A percentile compares a stretch with the other conserved stretches of the same genome.
Conservation (phyloP, 2,888 invertebrate species). For the Eristalis tenax region DNA sequence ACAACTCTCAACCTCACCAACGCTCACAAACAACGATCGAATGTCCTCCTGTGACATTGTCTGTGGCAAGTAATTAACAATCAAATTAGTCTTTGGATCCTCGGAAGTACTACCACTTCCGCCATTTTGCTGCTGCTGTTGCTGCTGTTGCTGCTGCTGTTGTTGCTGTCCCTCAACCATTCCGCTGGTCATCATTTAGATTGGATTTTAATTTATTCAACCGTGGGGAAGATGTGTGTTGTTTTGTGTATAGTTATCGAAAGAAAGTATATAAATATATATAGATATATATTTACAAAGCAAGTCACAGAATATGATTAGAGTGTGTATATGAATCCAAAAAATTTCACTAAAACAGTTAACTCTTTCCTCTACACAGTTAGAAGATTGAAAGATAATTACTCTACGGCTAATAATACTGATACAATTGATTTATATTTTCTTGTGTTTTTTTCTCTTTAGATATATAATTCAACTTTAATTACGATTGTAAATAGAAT, state of each 20-base stretch:
- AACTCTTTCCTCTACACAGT: constrained; percentile 15
- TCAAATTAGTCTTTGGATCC: constrained; percentile 97
- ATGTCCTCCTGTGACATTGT: constrained; percentile 97
- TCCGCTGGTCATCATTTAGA: constrained; percentile 75
- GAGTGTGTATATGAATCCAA: background rate
- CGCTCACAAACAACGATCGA: constrained; percentile 94
- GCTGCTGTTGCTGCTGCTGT: constrained; percentile 76
- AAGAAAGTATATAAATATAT: constrained; percentile 22
- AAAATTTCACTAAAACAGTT: constrained; percentile 39
- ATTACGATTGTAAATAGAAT: constrained; percentile 59
- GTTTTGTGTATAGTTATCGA: constrained; percentile 22
- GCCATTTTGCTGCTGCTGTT: constrained; percentile 76
- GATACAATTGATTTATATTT: constrained; percentile 54
- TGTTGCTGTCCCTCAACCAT: constrained; percentile 90
- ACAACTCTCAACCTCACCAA: constrained; percentile 98
- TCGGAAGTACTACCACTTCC: constrained; percentile 75
- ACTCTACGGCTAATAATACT: constrained; percentile 70
- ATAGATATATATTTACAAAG: constrained; percentile 35
- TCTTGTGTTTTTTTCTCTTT: background rate
- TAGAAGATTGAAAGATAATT: constrained; percentile 33
- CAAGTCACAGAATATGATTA: constrained; percentile 33
- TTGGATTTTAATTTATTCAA: constrained; percentile 53
- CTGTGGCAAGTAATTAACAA: constrained; percentile 97
- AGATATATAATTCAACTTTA: constrained; percentile 18
- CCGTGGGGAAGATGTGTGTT: constrained; percentile 7